phyloP scores from a whole-genome alignment of 1,140 invertebrate species.

The Solen grandis region DNA sequence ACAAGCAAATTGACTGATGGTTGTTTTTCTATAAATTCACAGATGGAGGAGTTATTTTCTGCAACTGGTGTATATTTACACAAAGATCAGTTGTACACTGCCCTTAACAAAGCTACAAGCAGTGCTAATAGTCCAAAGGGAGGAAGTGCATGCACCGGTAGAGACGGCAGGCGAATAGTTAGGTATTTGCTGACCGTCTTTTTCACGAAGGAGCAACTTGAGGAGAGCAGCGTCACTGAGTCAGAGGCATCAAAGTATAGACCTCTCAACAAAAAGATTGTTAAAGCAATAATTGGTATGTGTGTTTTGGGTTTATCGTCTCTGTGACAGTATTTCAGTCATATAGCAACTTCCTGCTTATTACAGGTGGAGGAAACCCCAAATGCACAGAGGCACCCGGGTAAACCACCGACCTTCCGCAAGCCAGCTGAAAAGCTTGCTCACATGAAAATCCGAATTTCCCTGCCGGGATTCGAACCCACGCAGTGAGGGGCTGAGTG shows the following conservation, averaged over 20 bases:
- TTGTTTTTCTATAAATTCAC: constrained; percentile 8
- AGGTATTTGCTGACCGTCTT: constrained; percentile 16
- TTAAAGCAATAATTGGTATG: constrained; percentile 6
- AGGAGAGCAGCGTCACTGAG: no score
- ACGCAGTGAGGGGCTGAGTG: no score
- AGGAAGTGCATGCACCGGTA: no score
- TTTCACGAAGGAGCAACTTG: constrained; percentile 11
- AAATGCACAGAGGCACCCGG: no score
- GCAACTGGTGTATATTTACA: constrained; percentile 9
- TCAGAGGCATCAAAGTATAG: neutral
- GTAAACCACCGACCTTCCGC: no score
- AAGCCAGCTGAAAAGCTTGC: no score
- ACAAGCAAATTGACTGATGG: neutral
- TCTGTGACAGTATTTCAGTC: no score
- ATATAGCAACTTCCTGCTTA: no score
- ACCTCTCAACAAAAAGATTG: neutral
- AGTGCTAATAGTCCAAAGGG: constrained; percentile 11
- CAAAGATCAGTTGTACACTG: constrained; percentile 4
- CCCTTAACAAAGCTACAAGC: neutral
- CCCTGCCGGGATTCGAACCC: no score
- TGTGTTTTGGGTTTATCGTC: no score
- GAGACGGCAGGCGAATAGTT: neutral
- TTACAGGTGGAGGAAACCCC: no score
- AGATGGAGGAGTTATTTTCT: constrained; percentile 19
- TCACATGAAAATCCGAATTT: no score